phyloP scores from a whole-genome alignment of 2,797 vertebrate species.

The Argyrosomus regius region DNA sequence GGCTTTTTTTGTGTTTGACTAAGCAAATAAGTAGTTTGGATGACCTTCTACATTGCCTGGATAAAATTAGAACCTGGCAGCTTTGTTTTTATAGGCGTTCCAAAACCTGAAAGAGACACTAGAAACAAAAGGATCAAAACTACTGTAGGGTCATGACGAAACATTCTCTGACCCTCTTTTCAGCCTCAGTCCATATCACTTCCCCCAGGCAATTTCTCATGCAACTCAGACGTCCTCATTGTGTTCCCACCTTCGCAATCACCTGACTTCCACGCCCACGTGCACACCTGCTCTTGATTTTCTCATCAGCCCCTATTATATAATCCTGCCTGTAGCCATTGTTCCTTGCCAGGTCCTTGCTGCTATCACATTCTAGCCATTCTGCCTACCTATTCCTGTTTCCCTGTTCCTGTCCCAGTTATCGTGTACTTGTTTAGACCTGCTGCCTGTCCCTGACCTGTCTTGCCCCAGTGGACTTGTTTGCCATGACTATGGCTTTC shows the following conservation, averaged over 20 bases:
- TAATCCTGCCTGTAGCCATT: background rate
- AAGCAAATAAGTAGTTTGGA: conserved; percentile 4
- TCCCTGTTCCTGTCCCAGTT: background rate
- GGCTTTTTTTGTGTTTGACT: background rate
- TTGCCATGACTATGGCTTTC: background rate
- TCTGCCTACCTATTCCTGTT: background rate
- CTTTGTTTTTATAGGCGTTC: background rate
- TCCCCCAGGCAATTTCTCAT: background rate
- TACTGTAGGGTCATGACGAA: background rate
- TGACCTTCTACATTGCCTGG: background rate
- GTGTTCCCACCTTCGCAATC: background rate
- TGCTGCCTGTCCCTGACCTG: background rate
- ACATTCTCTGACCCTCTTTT: background rate
- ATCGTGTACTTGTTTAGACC: conserved; percentile 1
- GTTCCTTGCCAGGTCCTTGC: background rate
- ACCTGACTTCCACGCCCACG: background rate
- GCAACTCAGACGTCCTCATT: background rate
- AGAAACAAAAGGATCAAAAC: background rate
- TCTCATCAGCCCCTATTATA: background rate
- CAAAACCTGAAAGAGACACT: conserved; percentile 1
- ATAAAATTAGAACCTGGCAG: conserved; percentile 13
- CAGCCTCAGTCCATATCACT: background rate
- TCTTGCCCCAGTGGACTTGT: background rate
- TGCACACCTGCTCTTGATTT: background rate
- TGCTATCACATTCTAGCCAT: background rate